Conservation (phyloP, 2,797 vertebrate species). For the Pantherophis alleghaniensis region DNA sequence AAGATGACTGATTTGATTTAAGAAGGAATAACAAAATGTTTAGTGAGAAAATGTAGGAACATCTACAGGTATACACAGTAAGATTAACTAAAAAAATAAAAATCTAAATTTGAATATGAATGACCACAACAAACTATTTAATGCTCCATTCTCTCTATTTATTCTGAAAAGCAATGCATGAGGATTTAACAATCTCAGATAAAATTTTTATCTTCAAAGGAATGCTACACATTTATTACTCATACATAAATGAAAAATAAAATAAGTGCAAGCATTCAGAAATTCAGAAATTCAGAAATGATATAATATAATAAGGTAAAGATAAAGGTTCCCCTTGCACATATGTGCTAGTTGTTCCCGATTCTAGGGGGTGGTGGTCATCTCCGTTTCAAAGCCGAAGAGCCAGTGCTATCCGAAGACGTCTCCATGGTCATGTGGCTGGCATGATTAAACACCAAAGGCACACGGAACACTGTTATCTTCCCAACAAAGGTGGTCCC, state of each 20-base stretch:
- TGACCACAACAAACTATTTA: neutral
- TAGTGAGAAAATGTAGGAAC: neutral
- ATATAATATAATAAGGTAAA: too few relatives aligned
- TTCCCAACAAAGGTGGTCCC: too few relatives aligned
- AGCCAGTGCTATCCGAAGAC: too few relatives aligned
- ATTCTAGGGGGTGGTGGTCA: too few relatives aligned
- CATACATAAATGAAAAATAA: neutral
- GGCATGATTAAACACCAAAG: too few relatives aligned
- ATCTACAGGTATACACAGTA: neutral
- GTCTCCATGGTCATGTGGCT: too few relatives aligned
- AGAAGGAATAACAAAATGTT: slow-evolving; percentile 16
- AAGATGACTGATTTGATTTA: rapidly evolving
- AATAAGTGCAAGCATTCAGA: neutral
- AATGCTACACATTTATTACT: neutral
- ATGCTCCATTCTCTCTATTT: neutral
- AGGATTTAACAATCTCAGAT: neutral
- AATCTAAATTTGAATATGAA: neutral
- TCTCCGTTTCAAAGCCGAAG: too few relatives aligned
- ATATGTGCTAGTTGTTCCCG: too few relatives aligned
- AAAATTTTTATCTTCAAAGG: neutral
- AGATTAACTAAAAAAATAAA: neutral
- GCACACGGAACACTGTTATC: too few relatives aligned
- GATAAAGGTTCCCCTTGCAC: too few relatives aligned
- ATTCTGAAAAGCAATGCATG: neutral
- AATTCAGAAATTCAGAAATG: neutral